These are phyloP conservation scores for Taeniopygia guttata DNA, from an alignment of 2,797 vertebrate species.

Conservation along the genomic window DNA sequence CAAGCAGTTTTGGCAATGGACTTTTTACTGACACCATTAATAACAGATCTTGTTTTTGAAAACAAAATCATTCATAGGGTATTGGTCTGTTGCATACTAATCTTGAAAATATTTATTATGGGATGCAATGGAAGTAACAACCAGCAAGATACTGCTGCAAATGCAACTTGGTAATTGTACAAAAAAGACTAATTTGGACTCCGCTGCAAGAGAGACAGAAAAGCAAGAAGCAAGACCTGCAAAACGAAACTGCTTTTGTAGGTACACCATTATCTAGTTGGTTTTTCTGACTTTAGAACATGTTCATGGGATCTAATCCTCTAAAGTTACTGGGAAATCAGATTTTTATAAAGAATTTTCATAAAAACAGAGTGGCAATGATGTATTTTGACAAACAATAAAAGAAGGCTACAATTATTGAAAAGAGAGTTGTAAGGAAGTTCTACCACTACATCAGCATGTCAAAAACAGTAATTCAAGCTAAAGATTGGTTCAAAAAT, in stretches of 20 bases:
- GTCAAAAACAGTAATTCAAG: background rate
- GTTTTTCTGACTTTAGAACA: background rate
- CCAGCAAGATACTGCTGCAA: background rate
- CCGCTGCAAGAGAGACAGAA: background rate
- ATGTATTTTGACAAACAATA: background rate
- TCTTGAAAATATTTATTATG: background rate
- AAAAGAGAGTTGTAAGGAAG: background rate
- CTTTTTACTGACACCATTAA: background rate
- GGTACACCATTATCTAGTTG: background rate
- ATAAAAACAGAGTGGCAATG: background rate
- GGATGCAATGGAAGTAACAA: background rate
- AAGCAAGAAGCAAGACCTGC: background rate
- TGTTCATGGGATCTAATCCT: background rate
- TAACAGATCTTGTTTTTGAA: background rate
- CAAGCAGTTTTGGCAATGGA: background rate
- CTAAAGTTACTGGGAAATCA: background rate
- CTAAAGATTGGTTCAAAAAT: background rate
- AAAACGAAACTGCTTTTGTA: background rate
- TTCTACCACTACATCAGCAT: background rate
- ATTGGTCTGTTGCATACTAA: background rate
- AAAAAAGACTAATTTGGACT: background rate
- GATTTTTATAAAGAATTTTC: background rate
- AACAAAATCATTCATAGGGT: background rate
- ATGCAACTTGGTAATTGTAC: background rate
- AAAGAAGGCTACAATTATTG: background rate